A percentile compares a stretch with the other conserved stretches of the same genome.
Evolutionary conservation across 35 echinoderm and acorn worm genomes (phyloP).

Genomic region (Ophioderma brevispina): DNA sequence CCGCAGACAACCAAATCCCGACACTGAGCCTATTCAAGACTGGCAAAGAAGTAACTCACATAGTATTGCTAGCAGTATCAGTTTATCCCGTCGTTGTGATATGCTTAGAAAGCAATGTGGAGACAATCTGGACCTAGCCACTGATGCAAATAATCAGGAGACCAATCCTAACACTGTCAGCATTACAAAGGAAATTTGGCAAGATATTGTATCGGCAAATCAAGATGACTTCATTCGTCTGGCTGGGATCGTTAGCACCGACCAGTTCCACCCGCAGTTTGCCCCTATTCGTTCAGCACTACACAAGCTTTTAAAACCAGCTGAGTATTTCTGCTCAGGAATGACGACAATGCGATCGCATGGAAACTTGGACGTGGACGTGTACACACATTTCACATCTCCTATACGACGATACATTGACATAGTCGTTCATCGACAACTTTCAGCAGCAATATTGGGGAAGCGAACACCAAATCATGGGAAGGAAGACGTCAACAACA

Average conservation of each 20-base stretch:
- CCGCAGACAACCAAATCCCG: conserved; percentile 60
- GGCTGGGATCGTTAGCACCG: conserved; percentile 32
- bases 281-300: conserved; percentile 65
- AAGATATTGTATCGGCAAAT: neutral
- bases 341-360: conserved; percentile 21
- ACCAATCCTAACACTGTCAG: neutral
- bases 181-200: neutral
- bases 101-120: neutral
- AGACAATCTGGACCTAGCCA: no score
- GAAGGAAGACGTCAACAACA: conserved; percentile 47
- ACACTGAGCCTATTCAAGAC: conserved; percentile 23
- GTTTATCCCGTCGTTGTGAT: neutral
- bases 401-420: conserved; percentile 94
- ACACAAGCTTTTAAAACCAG: conserved; percentile 41
- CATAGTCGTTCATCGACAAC: conserved; percentile 75
- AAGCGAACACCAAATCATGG: conserved; percentile 32
- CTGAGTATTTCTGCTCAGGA: conserved; percentile 65
- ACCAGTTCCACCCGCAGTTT: conserved; percentile 78
- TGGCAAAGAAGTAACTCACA: conserved; percentile 40
- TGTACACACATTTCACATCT: conserved; percentile 91
- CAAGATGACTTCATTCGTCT: neutral
- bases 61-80: conserved; percentile 35
- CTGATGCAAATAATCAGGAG: neutral
- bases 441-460: conserved; percentile 25
- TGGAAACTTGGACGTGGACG: conserved; percentile 56